A percentile compares a stretch with the other conserved stretches of the same genome.
phyloP scores from a whole-genome alignment of 1,140 invertebrate species.

The Lordiphosa collinella region DNA sequence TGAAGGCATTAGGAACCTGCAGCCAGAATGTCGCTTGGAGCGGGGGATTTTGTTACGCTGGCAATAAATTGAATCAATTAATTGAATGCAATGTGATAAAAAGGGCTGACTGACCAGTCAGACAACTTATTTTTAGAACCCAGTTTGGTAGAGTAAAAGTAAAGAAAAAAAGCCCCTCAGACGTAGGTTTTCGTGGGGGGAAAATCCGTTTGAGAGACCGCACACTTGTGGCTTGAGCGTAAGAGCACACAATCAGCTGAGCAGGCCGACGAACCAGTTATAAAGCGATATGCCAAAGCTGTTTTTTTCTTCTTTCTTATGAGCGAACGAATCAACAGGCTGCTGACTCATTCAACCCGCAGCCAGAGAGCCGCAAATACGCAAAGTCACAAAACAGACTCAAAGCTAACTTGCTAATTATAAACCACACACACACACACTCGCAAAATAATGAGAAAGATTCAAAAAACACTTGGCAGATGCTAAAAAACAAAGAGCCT shows the following conservation, averaged over 20 bases:
- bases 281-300: slow-evolving; percentile 1
- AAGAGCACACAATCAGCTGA: slow-evolving; percentile 8
- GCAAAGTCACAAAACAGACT: slow-evolving; percentile 22
- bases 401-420: slow-evolving; percentile 38
- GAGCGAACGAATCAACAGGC: slow-evolving; percentile 6
- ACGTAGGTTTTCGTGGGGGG: slow-evolving; percentile 10
- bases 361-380: not conserved
- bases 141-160: slow-evolving; percentile 9
- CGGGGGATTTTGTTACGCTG: slow-evolving; percentile 15
- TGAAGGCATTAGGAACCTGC: slow-evolving; percentile 55
- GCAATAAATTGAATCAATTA: slow-evolving; percentile 45
- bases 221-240: not conserved
- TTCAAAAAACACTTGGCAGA: slow-evolving; percentile 36
- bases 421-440: slow-evolving; percentile 27
- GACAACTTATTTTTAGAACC: slow-evolving; percentile 13
- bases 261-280: slow-evolving; percentile 5
- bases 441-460: slow-evolving; percentile 29
- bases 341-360: slow-evolving; percentile 44
- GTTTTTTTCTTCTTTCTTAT: not conserved
- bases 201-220: slow-evolving; percentile 22
- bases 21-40: slow-evolving; percentile 47
- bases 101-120: slow-evolving; percentile 3
- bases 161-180: slow-evolving; percentile 26
- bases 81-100: slow-evolving; percentile 30
- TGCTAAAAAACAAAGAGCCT: slow-evolving; percentile 33